Percentiles rank a stretch among this genome's conserved stretches.
Conservation (phyloP, 2,797 vertebrate species). For the Arremon brunneinucha region DNA sequence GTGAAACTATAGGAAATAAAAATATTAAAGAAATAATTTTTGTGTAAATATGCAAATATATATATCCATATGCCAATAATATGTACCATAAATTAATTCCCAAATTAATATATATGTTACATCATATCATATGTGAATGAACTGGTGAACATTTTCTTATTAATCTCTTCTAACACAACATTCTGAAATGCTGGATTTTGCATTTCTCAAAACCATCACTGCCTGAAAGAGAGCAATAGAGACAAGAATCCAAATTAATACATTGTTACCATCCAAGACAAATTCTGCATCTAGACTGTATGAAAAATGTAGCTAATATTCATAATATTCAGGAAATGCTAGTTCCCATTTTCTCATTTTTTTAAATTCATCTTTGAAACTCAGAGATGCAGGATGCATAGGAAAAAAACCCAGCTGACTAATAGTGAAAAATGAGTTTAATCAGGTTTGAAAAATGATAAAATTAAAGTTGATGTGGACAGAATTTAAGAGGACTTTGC, state of each 20-base stretch:
- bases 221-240: background rate
- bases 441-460: background rate
- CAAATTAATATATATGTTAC: too few relatives aligned
- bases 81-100: background rate
- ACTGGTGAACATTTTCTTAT: background rate
- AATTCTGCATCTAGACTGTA: background rate
- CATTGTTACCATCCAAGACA: background rate
- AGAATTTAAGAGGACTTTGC: constrained; percentile 4
- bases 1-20: background rate
- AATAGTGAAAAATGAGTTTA: background rate
- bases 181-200: background rate
- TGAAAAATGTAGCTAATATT: background rate
- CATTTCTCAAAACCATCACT: background rate
- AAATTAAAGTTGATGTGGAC: constrained; percentile 13
- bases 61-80: background rate
- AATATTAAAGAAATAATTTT: background rate
- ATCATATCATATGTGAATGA: background rate
- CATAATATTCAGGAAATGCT: background rate
- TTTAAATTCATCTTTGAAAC: background rate
- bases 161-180: background rate
- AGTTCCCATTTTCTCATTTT: background rate
- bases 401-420: background rate
- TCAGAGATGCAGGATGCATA: background rate
- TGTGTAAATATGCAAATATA: background rate
- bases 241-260: background rate